phyloP scores from a whole-genome alignment of 2,888 invertebrate species.

The Synanthedon vespiformis region DNA sequence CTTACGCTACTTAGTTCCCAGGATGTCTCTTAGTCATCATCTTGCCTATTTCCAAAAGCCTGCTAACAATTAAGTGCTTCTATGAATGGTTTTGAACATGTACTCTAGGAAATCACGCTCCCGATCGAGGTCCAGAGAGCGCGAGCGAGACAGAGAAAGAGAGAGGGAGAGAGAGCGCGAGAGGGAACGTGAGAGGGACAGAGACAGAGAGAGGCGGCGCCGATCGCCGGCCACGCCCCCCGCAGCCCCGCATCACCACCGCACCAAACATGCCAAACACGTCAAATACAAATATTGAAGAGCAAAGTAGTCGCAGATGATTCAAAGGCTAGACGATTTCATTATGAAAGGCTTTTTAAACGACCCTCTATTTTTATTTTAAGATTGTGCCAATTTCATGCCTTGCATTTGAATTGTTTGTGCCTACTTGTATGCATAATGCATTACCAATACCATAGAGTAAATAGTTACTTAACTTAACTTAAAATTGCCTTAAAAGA shows the following conservation, averaged over 20 bases:
- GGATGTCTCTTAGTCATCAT: neutral
- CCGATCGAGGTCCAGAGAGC: constrained; percentile 26
- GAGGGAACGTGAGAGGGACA: constrained; percentile 31
- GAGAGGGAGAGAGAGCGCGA: constrained; percentile 30
- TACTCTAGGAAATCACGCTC: constrained; percentile 22
- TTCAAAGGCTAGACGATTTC: too few relatives aligned
- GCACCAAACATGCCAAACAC: constrained; percentile 50
- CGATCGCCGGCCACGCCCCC: constrained; percentile 42
- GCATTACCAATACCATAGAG: too few relatives aligned
- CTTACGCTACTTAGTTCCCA: constrained; percentile 6
- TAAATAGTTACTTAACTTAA: too few relatives aligned
- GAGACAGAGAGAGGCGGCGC: constrained; percentile 23
- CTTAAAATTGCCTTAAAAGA: too few relatives aligned
- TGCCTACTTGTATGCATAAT: too few relatives aligned
- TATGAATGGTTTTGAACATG: too few relatives aligned
- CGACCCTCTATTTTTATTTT: too few relatives aligned
- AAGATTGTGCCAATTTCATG: too few relatives aligned
- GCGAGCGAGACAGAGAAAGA: constrained; percentile 28
- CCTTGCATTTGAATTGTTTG: too few relatives aligned
- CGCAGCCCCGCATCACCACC: constrained; percentile 53
- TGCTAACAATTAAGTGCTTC: neutral
- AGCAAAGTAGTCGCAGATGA: neutral
- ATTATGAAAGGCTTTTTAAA: too few relatives aligned
- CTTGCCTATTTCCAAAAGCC: neutral
- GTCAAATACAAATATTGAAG: constrained; percentile 54